phyloP scores from a whole-genome alignment of 2,113 vertebrate species.

The Pelvicachromis taeniatus region DNA sequence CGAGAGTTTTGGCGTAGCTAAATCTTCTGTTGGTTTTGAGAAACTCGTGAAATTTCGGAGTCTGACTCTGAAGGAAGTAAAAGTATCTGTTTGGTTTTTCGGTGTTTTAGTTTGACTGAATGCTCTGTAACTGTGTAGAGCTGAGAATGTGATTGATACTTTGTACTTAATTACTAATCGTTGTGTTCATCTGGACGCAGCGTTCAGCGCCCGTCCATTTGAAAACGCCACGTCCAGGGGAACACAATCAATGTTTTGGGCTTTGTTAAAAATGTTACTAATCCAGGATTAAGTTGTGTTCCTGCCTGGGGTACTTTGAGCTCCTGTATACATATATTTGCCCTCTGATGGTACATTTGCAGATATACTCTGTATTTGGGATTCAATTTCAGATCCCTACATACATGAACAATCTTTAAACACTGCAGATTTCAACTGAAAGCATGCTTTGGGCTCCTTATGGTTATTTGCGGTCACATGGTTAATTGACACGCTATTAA shows the following conservation, averaged over 20 bases:
- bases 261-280: rapidly evolving
- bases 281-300: not conserved
- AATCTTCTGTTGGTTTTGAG: not conserved
- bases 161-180: not conserved
- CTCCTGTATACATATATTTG: no score
- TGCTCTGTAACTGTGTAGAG: constrained; percentile 17
- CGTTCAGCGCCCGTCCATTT: no score
- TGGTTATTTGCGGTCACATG: not conserved
- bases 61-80: not conserved
- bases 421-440: not conserved
- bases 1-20: not conserved
- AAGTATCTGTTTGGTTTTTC: not conserved
- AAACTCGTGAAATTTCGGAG: not conserved
- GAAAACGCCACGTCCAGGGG: no score
- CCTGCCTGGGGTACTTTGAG: no score
- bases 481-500: not conserved
- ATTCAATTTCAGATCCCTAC: not conserved
- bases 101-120: not conserved
- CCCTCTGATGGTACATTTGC: not conserved
- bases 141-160: not conserved
- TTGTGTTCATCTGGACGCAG: no score
- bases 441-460: not conserved
- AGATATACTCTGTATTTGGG: not conserved
- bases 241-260: no score
- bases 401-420: not conserved